Evolutionary conservation across 2,797 vertebrate genomes (phyloP).

Genomic region (Gymnoscopelus microlampas): DNA sequence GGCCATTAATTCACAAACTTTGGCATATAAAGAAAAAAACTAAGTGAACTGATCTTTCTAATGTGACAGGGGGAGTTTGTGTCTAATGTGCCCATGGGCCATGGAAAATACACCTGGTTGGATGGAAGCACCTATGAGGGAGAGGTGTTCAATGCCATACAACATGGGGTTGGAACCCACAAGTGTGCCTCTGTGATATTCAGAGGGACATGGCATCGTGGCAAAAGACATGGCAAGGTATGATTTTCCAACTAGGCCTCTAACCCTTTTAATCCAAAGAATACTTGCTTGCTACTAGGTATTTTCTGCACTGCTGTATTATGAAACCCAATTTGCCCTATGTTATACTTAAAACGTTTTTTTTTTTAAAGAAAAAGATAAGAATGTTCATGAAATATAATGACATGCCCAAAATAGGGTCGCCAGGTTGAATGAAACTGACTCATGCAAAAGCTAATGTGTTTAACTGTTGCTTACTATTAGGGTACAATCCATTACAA

Average conservation of each 20-base stretch:
- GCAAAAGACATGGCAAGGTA: slow-evolving; percentile 91
- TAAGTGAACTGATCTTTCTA: not conserved
- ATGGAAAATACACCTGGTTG: slow-evolving; percentile 85
- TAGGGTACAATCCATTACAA: slow-evolving; percentile 90
- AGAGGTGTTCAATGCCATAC: slow-evolving; percentile 78
- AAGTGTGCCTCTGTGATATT: slow-evolving; percentile 80
- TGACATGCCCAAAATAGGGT: too few species aligned
- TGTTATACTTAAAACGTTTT: not conserved
- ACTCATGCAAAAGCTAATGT: too few species aligned
- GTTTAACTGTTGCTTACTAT: not conserved
- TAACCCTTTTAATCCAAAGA: too few species aligned
- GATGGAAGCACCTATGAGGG: slow-evolving; percentile 90
- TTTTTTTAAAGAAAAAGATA: too few species aligned
- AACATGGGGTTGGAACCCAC: slow-evolving; percentile 87
- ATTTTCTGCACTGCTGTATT: too few species aligned
- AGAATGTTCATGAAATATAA: too few species aligned
- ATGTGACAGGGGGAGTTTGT: slow-evolving; percentile 86
- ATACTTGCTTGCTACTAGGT: not conserved
- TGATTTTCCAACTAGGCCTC: not conserved
- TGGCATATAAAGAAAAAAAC: not conserved
- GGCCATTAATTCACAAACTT: not conserved
- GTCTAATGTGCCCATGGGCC: slow-evolving; percentile 81
- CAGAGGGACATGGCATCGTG: slow-evolving; percentile 85
- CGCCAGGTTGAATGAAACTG: too few species aligned
- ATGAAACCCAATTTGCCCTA: not conserved